phyloP scores from a whole-genome alignment of 2,888 invertebrate species.

The Gymnoscelis rufifasciata region DNA sequence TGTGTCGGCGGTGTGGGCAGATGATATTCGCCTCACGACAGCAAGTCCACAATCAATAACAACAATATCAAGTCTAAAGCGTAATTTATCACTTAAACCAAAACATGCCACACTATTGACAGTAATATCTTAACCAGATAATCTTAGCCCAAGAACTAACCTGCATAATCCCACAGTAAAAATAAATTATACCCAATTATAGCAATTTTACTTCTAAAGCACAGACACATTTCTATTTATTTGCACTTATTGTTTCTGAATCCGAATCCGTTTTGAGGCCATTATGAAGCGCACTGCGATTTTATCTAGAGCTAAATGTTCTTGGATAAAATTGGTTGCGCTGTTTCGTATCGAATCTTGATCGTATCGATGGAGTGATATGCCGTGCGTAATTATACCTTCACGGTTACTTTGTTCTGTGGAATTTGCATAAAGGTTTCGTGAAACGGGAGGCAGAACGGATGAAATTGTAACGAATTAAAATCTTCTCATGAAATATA shows the following conservation, averaged over 20 bases:
- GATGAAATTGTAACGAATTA: too few relatives aligned
- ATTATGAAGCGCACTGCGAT: conserved; percentile 53
- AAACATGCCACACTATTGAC: too few relatives aligned
- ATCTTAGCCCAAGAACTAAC: conserved; percentile 35
- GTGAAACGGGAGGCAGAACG: conserved; percentile 1
- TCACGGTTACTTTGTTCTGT: conserved; percentile 46
- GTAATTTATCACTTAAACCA: too few relatives aligned
- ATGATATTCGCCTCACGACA: too few relatives aligned
- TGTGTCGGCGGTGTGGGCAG: too few relatives aligned
- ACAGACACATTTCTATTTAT: conserved; percentile 65
- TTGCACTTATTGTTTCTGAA: conserved; percentile 64
- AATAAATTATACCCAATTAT: conserved; percentile 46
- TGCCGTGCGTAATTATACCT: conserved; percentile 71
- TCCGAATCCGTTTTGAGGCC: conserved; percentile 35
- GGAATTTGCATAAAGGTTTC: conserved; percentile 45
- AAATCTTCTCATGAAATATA: too few relatives aligned
- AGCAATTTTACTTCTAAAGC: conserved; percentile 66
- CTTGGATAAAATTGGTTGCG: conserved; percentile 75
- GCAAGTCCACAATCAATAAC: too few relatives aligned
- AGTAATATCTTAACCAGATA: too few relatives aligned
- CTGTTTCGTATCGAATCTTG: conserved; percentile 57
- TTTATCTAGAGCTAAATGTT: conserved; percentile 64
- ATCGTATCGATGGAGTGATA: conserved; percentile 54
- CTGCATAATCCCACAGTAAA: conserved; percentile 47
- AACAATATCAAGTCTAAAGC: too few relatives aligned